Conservation (phyloP, 2,888 invertebrate genomes). For the Octonoba sinensis region DNA sequence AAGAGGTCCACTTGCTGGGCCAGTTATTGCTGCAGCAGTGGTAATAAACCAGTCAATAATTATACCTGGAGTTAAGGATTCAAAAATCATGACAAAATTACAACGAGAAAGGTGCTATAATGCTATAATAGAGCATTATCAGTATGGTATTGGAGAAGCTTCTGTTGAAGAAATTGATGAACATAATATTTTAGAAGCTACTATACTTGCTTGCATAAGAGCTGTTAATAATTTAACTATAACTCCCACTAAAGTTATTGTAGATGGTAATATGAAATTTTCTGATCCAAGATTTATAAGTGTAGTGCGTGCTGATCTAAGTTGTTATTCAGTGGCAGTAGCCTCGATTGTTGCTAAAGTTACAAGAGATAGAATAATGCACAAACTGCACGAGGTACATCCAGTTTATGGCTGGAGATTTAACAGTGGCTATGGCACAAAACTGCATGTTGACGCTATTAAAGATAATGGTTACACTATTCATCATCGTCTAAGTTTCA, state of each 20-base stretch:
- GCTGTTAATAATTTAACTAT: background rate
- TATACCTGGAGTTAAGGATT: background rate
- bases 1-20: background rate
- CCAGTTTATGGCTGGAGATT: background rate
- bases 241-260: background rate
- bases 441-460: background rate
- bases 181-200: background rate
- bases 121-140: background rate
- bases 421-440: background rate
- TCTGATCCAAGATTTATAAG: background rate
- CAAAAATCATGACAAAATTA: background rate
- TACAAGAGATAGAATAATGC: background rate
- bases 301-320: background rate
- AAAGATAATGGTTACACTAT: background rate
- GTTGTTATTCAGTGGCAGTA: background rate
- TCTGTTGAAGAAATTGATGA: conserved; percentile 3
- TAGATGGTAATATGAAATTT: background rate
- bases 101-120: background rate
- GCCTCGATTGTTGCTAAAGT: background rate
- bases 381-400: background rate
- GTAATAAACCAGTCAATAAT: background rate
- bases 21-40: conserved; percentile 3
- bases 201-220: background rate
- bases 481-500: background rate
- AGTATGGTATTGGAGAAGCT: background rate